Evolutionary conservation across 2,888 invertebrate genomes (phyloP).

Genomic region (Nephrotoma flavescens): DNA sequence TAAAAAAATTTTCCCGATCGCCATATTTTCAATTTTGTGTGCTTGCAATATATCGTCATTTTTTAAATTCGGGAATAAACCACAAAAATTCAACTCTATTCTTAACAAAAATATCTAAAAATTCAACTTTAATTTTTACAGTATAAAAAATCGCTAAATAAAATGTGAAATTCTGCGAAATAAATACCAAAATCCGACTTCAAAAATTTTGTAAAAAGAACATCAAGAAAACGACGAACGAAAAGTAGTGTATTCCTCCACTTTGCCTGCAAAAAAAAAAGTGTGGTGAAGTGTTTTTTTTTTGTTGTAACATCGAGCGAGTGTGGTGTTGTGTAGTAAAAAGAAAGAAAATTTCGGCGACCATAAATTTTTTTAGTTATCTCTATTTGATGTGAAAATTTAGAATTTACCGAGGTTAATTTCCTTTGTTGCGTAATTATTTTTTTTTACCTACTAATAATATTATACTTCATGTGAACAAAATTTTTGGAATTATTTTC

Average conservation of each 20-base stretch:
- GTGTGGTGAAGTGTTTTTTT: background rate
- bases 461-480: background rate
- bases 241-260: background rate
- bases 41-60: background rate
- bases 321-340: background rate
- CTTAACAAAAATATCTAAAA: background rate
- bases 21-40: background rate
- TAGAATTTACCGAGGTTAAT: background rate
- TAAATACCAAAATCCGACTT: background rate
- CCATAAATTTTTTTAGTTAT: background rate
- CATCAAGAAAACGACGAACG: background rate
- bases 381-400: background rate
- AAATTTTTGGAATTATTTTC: background rate
- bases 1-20: background rate
- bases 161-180: background rate
- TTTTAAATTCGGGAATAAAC: background rate
- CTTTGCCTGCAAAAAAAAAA: background rate
- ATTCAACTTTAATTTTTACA: background rate
- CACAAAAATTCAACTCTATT: background rate
- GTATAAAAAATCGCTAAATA: background rate
- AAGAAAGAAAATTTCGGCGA: background rate
- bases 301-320: background rate
- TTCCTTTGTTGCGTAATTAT: background rate
- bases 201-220: background rate
- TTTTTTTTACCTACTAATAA: background rate